These are phyloP conservation scores for Siniperca chuatsi DNA, from an alignment of 2,113 vertebrate species.

Conservation along the genomic window DNA sequence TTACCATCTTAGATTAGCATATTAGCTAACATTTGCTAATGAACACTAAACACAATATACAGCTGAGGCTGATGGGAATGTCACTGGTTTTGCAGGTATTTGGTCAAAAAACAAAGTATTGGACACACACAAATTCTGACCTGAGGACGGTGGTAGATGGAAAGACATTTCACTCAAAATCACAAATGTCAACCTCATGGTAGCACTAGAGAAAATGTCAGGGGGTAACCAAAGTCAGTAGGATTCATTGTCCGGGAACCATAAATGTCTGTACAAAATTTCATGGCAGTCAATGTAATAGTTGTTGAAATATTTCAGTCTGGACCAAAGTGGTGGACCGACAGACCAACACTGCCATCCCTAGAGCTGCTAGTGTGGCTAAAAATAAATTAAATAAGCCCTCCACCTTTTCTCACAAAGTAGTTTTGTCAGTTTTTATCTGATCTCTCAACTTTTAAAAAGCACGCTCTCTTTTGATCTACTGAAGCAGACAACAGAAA, in stretches of 20 bases:
- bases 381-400: conserved; percentile 31
- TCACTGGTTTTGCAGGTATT: too few relatives aligned
- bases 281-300: not conserved
- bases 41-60: too few relatives aligned
- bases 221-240: not conserved
- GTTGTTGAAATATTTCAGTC: not conserved
- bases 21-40: too few relatives aligned
- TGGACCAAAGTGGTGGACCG: not conserved
- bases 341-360: not conserved
- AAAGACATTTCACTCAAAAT: too few relatives aligned
- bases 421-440: conserved; percentile 22
- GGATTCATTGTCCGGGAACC: not conserved
- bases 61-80: too few relatives aligned
- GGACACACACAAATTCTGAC: too few relatives aligned
- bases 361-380: not conserved
- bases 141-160: too few relatives aligned
- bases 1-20: not conserved
- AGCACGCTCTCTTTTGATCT: conserved; percentile 16
- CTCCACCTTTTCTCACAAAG: conserved; percentile 16
- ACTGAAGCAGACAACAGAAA: conserved; percentile 12
- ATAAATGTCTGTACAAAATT: not conserved
- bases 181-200: too few relatives aligned
- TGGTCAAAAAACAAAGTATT: too few relatives aligned
- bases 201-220: not conserved
- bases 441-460: conserved; percentile 30